Base-by-base conservation (phyloP, 2,888 invertebrate species). In the Rugalucina vietnamica region DNA sequence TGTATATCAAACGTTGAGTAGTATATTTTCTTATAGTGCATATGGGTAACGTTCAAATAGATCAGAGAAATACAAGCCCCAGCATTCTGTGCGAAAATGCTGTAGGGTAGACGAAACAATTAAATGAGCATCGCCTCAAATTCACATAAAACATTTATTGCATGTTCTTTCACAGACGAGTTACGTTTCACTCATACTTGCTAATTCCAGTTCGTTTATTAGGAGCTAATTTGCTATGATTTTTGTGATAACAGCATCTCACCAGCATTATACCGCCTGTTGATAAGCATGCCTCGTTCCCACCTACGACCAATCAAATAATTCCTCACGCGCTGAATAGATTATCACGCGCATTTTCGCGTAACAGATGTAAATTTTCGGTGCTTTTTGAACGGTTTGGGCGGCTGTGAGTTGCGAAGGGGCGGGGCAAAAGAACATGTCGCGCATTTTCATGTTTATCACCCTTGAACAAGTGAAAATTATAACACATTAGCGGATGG, bases 401-500 rank as follows among this genome's bases (percentile, higher is more conserved):
- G 65, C 65, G 32, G 65, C 34, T 65, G 32, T 21, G n/a, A 32
- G 4, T 34, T 65, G 65, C 14, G 34, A 65, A 18, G 32, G 12
- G 65, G 65, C 34, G 34, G 32, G 65, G 18, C 32, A 34, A 34
- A 10, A 21, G 65, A 2, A 34, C 1, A 34, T 65, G 65, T 65
- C 65, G 34, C 34, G 65, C 65, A 65, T 65, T 65, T 65, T 65
- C 65, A 10, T 65, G 65, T 65, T 65, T 65, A 65, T 65, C 65
- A 65, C 65, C 65, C 34, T 34, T 34, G 65, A 29, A 65, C 65
- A 65, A 21, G 34, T 21, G 65, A 65, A 65, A 65, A 65, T 65
- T 65, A 65, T 34, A 65, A 65, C 65, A 65, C 65, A 65, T 65
- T 65, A 65, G 65, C n/a, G 24, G 65, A 65, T 65, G 65, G 34